Evolutionary conservation across 1,140 invertebrate genomes (phyloP).

Genomic region (Aphelenchoides fujianensis): DNA sequence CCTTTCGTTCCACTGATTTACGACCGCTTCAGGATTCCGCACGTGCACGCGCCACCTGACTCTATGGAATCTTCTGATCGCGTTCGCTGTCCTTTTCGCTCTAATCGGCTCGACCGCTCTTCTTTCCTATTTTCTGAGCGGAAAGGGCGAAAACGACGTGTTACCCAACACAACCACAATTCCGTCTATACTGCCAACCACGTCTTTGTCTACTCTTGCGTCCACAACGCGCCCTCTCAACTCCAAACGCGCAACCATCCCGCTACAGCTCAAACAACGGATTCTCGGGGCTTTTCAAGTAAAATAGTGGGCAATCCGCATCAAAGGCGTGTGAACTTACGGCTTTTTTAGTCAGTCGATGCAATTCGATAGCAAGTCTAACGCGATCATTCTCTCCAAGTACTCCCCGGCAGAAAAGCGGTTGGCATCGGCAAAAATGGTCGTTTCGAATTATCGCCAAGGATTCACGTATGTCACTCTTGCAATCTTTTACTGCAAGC

Average conservation of each 20-base stretch:
- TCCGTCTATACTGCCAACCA: neutral
- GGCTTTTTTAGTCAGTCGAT: constrained; percentile 21
- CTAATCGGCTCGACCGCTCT: neutral
- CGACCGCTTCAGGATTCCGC: constrained; percentile 10
- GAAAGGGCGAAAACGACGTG: constrained; percentile 21
- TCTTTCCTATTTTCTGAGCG: neutral
- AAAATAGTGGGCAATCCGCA: no score
- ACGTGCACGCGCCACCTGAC: constrained; percentile 15
- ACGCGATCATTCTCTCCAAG: constrained; percentile 26
- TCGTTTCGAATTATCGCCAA: neutral
- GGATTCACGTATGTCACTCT: constrained; percentile 21
- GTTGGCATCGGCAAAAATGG: constrained; percentile 13
- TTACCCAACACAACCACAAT: no score
- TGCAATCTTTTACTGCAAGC: constrained; percentile 12
- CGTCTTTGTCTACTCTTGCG: neutral
- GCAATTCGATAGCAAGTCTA: constrained; percentile 27
- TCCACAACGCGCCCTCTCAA: no score
- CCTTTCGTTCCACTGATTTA: neutral
- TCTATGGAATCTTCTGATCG: constrained; percentile 25
- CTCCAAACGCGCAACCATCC: no score
- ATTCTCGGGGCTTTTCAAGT: neutral
- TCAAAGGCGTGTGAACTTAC: no score
- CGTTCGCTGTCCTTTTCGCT: neutral
- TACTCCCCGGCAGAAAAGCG: constrained; percentile 24
- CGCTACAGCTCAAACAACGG: no score